Evolutionary conservation across 1,140 invertebrate species (phyloP).

Genomic region (Pseudomyrmex dendroicus): DNA sequence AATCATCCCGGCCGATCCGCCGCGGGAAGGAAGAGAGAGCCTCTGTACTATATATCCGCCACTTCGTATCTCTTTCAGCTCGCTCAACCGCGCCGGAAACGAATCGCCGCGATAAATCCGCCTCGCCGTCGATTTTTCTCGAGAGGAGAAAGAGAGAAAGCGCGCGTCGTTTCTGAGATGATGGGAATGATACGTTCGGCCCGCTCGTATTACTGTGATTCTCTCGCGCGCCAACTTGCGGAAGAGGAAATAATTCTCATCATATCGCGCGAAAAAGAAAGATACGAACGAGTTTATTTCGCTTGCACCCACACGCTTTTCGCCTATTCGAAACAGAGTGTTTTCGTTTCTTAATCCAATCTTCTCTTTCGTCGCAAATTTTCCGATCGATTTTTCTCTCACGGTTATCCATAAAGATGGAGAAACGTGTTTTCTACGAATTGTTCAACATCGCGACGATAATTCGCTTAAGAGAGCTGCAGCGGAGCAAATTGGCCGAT

Average conservation of each 20-base stretch:
- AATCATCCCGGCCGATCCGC: constrained; percentile 68
- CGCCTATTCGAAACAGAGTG: neutral
- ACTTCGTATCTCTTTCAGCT: constrained; percentile 37
- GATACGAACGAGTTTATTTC: neutral
- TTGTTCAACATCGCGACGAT: neutral
- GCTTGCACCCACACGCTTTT: too few species aligned
- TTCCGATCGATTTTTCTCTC: too few species aligned
- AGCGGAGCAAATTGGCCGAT: constrained; percentile 6
- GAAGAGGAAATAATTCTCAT: constrained; percentile 1
- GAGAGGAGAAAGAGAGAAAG: neutral
- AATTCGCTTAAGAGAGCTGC: constrained; percentile 17
- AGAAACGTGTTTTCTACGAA: neutral
- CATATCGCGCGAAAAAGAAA: neutral
- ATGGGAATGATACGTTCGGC: constrained; percentile 7
- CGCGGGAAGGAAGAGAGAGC: constrained; percentile 25
- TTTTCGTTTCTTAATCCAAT: neutral
- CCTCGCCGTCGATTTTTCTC: constrained; percentile 46
- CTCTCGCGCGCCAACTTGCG: neutral
- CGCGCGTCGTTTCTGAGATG: constrained; percentile 24
- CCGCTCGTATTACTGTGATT: constrained; percentile 38
- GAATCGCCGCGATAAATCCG: constrained; percentile 43
- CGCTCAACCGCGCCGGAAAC: constrained; percentile 29
- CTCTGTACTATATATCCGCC: constrained; percentile 37
- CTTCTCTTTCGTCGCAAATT: too few species aligned
- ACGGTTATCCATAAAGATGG: too few species aligned